Conservation (phyloP, 2,113 vertebrate genomes). For the Theristicus caerulescens region DNA sequence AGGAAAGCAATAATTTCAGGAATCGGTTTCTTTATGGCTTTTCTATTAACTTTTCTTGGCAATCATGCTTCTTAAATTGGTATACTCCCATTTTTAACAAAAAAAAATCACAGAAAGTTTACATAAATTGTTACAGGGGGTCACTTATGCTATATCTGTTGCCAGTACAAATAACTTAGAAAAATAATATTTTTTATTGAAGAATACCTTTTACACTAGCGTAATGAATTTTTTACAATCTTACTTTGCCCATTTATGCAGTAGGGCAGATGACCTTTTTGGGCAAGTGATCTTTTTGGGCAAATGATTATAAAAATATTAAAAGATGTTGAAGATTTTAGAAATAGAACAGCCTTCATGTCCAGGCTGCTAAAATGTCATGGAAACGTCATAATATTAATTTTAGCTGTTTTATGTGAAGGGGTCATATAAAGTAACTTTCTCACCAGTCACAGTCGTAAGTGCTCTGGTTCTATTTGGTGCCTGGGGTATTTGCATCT, state of each 20-base stretch:
- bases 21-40: slow-evolving; percentile 10
- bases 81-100: background rate
- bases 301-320: background rate
- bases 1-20: slow-evolving; percentile 6
- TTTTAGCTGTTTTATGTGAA: slow-evolving; percentile 5
- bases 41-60: background rate
- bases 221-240: background rate
- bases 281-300: background rate
- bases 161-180: background rate
- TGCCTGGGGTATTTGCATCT: background rate
- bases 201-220: background rate
- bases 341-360: background rate
- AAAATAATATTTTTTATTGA: background rate
- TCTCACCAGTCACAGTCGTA: background rate
- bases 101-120: background rate
- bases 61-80: background rate
- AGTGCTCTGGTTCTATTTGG: background rate
- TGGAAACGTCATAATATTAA: slow-evolving; percentile 17
- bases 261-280: background rate
- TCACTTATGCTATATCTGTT: background rate
- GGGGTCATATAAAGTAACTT: background rate
- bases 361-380: background rate
- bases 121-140: background rate
- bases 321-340: background rate
- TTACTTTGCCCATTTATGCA: background rate